A percentile compares a stretch with the other conserved stretches of the same genome.
These are phyloP conservation scores for Rhynchotus rufescens DNA, from an alignment of 2,797 vertebrate genomes.

Conservation along the genomic window DNA sequence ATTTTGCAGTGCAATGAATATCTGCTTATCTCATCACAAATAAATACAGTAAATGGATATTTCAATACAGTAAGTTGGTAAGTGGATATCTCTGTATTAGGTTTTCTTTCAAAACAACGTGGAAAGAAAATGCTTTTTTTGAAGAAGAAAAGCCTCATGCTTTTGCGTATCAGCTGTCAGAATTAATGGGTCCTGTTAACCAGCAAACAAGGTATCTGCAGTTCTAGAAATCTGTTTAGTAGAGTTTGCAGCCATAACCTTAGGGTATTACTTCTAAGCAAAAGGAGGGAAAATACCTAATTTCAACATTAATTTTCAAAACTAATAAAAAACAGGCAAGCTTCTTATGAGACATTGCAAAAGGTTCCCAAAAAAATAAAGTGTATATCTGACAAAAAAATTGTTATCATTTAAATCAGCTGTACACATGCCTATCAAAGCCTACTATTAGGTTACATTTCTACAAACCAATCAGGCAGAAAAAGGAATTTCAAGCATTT, in stretches of 20 bases:
- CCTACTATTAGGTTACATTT: not conserved
- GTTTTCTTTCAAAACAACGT: not conserved
- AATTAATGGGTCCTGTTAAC: not conserved
- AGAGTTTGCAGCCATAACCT: not conserved
- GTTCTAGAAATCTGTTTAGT: not conserved
- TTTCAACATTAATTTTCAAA: not conserved
- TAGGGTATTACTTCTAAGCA: not conserved
- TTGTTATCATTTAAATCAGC: not conserved
- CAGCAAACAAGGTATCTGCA: not conserved
- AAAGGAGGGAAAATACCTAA: not conserved
- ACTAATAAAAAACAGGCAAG: not conserved
- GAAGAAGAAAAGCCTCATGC: not conserved
- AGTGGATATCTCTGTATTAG: not conserved
- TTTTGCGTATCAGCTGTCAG: not conserved
- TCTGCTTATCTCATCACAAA: slow-evolving; percentile 20
- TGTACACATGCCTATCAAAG: not conserved
- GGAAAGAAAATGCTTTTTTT: not conserved
- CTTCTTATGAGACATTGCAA: not conserved
- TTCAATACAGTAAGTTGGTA: not conserved
- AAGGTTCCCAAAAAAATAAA: not conserved
- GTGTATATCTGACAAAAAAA: not conserved
- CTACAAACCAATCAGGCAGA: not conserved
- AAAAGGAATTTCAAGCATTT: not conserved
- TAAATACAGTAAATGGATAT: not conserved
- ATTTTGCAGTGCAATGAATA: slow-evolving; percentile 38